Evolutionary conservation across 2,888 invertebrate species (phyloP), one percentile per base, ranked within the genome.

Genomic region (Lithophane ornitopus): DNA sequence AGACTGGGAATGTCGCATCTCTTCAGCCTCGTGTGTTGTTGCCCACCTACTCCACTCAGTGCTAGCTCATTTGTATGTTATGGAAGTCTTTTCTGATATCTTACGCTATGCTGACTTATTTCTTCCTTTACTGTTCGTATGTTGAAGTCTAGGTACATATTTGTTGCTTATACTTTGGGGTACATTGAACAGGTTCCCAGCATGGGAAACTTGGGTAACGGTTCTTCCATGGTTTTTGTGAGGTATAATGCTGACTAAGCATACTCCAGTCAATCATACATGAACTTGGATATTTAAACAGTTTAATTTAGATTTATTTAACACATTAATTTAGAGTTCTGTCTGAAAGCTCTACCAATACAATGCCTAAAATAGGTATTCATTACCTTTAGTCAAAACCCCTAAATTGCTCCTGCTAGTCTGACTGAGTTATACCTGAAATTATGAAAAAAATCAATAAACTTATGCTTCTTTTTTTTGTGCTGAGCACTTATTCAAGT

Each of bases 401-500:
- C 22, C 14, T 14, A 8, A 16, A 39, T 1, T 0, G 0, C 1
- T 16, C 26, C 22, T 28, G 7, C 2, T 63, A 26, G 28, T 41
- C 11, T 16, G 52, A 2, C 14, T 22, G 28, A 14, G 9, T 12
- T 46, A 2, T 46, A 9, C 46, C 0, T 19, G 4, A 65, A 52
- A 28, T 62, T 49, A 62, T 39, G 6, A 14, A 8, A 28, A 59
- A 75, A 61, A 52, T 9, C 54, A 34, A 11, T 54, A 34, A 58
- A 41, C 1, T 19, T 34, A 3, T 70, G 0, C 6, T 34, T 34
- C 4, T 34, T 34, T 6, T 74, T 81, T 76, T 75, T 56, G 66
- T 78, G 71, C 67, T 54, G 69, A 66, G 52, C 80, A 84, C 82
- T 84, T 84, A 82, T 86, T 85, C 85, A 86, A 90, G 89, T 90